Evolutionary conservation across 2,797 vertebrate species (phyloP).

Genomic region (Labroides dimidiatus): DNA sequence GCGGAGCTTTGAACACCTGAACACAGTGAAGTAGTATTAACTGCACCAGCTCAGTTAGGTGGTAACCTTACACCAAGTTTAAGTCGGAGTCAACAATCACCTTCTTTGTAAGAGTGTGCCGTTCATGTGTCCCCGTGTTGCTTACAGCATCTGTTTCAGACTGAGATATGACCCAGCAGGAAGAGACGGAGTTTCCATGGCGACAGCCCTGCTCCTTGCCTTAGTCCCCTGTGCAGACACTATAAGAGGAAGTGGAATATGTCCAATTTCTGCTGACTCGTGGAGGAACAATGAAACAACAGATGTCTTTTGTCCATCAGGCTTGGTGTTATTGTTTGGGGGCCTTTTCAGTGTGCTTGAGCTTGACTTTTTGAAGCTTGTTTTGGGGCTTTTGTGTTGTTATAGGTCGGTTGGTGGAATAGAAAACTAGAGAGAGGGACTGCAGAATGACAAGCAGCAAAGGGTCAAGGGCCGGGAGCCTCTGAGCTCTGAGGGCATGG

Average conservation of each 20-base stretch:
- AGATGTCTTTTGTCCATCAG: conserved; percentile 55
- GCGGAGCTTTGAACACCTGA: conserved; percentile 40
- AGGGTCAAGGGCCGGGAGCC: too few relatives aligned
- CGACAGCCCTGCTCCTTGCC: conserved; percentile 50
- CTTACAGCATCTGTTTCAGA: conserved; percentile 66
- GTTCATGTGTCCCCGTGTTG: conserved; percentile 38
- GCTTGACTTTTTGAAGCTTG: not conserved
- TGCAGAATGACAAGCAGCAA: too few relatives aligned
- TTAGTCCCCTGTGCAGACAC: conserved; percentile 10
- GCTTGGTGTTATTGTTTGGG: conserved; percentile 41
- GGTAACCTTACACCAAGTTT: conserved; percentile 36
- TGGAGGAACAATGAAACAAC: conserved; percentile 51
- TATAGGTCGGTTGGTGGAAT: too few relatives aligned
- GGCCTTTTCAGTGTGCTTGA: not conserved
- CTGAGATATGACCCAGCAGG: conserved; percentile 60
- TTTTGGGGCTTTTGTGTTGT: too few relatives aligned
- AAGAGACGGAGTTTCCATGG: conserved; percentile 74
- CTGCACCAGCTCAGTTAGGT: conserved; percentile 13
- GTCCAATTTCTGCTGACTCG: conserved; percentile 68
- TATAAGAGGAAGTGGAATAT: conserved; percentile 66
- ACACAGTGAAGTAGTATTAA: conserved; percentile 8
- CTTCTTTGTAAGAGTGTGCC: conserved; percentile 38
- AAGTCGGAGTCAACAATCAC: conserved; percentile 43
- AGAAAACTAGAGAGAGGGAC: too few relatives aligned
- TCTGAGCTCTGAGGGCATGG: too few relatives aligned